phyloP scores from a whole-genome alignment of 2,797 vertebrate genomes.

The Anas flavirostris region DNA sequence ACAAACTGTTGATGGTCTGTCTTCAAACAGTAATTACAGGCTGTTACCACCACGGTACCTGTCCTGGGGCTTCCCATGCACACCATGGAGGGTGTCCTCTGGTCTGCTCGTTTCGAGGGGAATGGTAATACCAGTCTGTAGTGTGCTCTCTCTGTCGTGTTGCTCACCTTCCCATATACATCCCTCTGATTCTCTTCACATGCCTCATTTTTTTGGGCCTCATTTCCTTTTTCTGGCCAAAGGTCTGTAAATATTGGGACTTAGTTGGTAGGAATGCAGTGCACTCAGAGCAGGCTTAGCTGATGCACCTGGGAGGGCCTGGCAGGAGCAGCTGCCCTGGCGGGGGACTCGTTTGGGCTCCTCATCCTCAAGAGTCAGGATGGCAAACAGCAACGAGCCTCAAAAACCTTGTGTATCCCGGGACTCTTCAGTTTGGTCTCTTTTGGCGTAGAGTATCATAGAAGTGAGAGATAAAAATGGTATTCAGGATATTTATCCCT shows the following conservation, averaged over 20 bases:
- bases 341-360: not conserved
- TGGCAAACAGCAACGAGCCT: not conserved
- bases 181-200: not conserved
- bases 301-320: accelerated
- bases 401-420: accelerated
- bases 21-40: not conserved
- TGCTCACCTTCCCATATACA: not conserved
- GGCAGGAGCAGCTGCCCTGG: not conserved
- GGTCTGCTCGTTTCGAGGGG: not conserved
- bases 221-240: not conserved
- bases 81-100: accelerated
- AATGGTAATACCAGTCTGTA: not conserved
- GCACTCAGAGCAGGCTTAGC: not conserved
- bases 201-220: not conserved
- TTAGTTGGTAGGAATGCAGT: not conserved
- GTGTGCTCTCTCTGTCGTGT: not conserved
- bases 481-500: not conserved
- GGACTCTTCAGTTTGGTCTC: not conserved
- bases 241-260: not conserved
- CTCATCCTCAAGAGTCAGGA: not conserved
- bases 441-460: not conserved
- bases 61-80: not conserved
- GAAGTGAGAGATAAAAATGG: accelerated
- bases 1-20: not conserved
- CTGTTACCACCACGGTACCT: accelerated